Conservation (phyloP, 2,888 invertebrate genomes). For the Halocaridina rubra region DNA sequence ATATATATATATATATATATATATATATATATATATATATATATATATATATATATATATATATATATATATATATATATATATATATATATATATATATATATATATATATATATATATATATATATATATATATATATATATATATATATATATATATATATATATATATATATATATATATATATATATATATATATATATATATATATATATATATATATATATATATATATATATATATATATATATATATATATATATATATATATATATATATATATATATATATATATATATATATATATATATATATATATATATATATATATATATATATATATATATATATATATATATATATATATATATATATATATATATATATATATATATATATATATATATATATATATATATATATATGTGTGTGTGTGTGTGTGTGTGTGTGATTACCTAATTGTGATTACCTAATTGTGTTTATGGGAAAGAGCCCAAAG, state of each 20-base stretch:
- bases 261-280: background rate
- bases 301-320: background rate
- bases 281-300: background rate
- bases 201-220: background rate
- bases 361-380: slow-evolving; percentile 3
- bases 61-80: slow-evolving; percentile 4
- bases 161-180: background rate
- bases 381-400: background rate
- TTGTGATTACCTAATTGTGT: too few species aligned
- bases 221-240: background rate
- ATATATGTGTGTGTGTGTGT: background rate
- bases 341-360: background rate
- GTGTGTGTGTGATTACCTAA: background rate
- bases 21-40: slow-evolving; percentile 25
- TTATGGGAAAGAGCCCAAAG: too few species aligned
- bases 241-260: background rate
- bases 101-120: slow-evolving; percentile 8
- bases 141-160: background rate
- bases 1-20: background rate
- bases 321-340: background rate
- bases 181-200: background rate
- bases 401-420: background rate
- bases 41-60: slow-evolving; percentile 20
- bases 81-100: slow-evolving; percentile 8
- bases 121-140: background rate